A percentile compares a stretch with the other conserved stretches of the same genome.
phyloP scores from a whole-genome alignment of 2,888 invertebrate species.

The Chymomyza fuscimana region DNA sequence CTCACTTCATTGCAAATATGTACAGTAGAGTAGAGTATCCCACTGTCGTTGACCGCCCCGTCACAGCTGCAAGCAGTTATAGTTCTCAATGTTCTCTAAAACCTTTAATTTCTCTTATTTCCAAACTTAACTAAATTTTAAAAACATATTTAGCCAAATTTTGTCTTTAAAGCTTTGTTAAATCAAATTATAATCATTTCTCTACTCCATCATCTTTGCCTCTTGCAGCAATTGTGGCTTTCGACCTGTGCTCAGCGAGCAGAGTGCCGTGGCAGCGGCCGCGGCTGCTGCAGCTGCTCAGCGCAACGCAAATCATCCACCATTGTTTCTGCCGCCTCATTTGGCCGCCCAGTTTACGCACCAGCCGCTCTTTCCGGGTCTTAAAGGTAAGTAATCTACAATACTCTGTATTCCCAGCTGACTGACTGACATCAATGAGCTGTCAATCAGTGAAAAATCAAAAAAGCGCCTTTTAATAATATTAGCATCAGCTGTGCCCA shows the following conservation, averaged over 20 bases:
- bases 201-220: neutral
- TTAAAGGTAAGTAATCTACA: conserved; percentile 84
- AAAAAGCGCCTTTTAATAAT: conserved; percentile 53
- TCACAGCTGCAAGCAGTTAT: no score
- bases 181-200: neutral
- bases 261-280: conserved; percentile 71
- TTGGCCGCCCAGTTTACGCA: conserved; percentile 89
- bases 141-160: no score
- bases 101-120: no score
- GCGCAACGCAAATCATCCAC: conserved; percentile 84
- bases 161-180: no score
- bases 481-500: conserved; percentile 47
- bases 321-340: conserved; percentile 91
- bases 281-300: conserved; percentile 74
- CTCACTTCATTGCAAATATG: no score
- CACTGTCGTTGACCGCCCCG: no score
- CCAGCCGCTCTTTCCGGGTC: conserved; percentile 89
- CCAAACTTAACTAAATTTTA: no score
- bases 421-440: conserved; percentile 47
- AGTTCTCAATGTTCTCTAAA: no score
- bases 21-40: no score
- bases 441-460: conserved; percentile 64
- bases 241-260: conserved; percentile 83
- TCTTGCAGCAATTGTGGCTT: conserved; percentile 82
- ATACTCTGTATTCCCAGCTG: conserved; percentile 19